Evolutionary conservation across 1,140 invertebrate species (phyloP).

Genomic region (Daktulosphaira vitifoliae): DNA sequence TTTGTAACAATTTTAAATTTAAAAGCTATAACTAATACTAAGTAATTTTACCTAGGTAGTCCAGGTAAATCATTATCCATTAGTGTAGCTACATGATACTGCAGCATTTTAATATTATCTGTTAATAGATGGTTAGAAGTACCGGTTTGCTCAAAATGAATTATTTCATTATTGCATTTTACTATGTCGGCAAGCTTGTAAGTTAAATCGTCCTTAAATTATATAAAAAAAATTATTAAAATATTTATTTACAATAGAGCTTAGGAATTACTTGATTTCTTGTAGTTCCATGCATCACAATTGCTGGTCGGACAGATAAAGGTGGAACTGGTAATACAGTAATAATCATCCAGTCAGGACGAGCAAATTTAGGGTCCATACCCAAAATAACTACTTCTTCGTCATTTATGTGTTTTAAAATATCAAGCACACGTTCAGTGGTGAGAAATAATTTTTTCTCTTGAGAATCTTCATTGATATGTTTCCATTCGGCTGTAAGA

Average conservation of each 20-base stretch:
- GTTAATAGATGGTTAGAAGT: slow-evolving; percentile 92
- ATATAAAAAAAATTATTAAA: slow-evolving; percentile 31
- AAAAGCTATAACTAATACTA: too few species aligned
- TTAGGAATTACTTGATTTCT: slow-evolving; percentile 73
- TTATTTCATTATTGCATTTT: slow-evolving; percentile 94
- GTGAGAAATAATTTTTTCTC: slow-evolving; percentile 87
- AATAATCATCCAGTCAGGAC: slow-evolving; percentile 99
- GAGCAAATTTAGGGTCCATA: slow-evolving; percentile 89
- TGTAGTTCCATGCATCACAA: slow-evolving; percentile 99
- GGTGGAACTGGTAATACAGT: slow-evolving; percentile 96
- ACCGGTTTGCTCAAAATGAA: slow-evolving; percentile 88
- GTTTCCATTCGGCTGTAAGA: slow-evolving; percentile 93
- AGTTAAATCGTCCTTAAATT: slow-evolving; percentile 87
- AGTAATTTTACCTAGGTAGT: slow-evolving; percentile 63
- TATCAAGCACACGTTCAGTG: slow-evolving; percentile 92
- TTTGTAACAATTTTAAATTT: too few species aligned
- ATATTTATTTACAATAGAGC: too few species aligned
- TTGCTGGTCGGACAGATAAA: slow-evolving; percentile 82
- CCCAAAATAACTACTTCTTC: slow-evolving; percentile 94
- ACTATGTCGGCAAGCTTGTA: slow-evolving; percentile 98
- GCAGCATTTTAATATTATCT: slow-evolving; percentile 96
- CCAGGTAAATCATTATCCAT: slow-evolving; percentile 99
- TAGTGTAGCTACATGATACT: slow-evolving; percentile 96
- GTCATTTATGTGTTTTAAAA: slow-evolving; percentile 93
- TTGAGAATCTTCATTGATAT: slow-evolving; percentile 95